A percentile compares a stretch with the other conserved stretches of the same genome.
These are phyloP conservation scores for Euphydryas editha DNA, from an alignment of 2,888 invertebrate species.

Conservation along the genomic window DNA sequence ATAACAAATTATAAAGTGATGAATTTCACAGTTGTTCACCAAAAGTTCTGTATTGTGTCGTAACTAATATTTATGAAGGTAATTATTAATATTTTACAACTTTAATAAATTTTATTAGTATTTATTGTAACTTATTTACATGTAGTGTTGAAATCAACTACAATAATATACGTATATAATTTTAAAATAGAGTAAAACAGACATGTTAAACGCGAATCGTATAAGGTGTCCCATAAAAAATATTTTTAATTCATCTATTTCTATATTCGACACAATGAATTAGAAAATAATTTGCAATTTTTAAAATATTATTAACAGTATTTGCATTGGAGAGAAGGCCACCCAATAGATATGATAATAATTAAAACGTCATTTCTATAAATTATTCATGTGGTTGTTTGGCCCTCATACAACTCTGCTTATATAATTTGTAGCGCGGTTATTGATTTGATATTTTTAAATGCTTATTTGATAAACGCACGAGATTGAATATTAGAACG, in stretches of 20 bases:
- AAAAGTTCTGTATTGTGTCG: no score
- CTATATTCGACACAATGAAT: not conserved
- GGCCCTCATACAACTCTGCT: conserved; percentile 29
- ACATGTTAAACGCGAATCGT: not conserved
- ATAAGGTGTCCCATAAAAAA: not conserved
- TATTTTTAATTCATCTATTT: not conserved
- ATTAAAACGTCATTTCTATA: conserved; percentile 35
- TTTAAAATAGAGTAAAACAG: not conserved
- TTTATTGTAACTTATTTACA: no score
- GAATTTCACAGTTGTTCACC: no score
- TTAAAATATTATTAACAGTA: conserved; percentile 24
- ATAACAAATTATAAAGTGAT: no score
- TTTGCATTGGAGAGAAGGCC: conserved; percentile 32
- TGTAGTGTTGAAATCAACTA: no score
- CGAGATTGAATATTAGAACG: conserved; percentile 14
- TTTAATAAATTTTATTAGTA: no score
- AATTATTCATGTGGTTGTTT: conserved; percentile 36
- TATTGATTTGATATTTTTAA: conserved; percentile 31
- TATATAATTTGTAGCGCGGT: conserved; percentile 26
- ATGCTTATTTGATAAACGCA: conserved; percentile 17
- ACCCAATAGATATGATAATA: conserved; percentile 28
- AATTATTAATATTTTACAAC: no score
- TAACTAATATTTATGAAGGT: no score
- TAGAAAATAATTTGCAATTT: not conserved
- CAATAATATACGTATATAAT: not conserved